A percentile compares a stretch with the other conserved stretches of the same genome.
Conservation (phyloP, 2,888 invertebrate species). For the Tenthredo notha region DNA sequence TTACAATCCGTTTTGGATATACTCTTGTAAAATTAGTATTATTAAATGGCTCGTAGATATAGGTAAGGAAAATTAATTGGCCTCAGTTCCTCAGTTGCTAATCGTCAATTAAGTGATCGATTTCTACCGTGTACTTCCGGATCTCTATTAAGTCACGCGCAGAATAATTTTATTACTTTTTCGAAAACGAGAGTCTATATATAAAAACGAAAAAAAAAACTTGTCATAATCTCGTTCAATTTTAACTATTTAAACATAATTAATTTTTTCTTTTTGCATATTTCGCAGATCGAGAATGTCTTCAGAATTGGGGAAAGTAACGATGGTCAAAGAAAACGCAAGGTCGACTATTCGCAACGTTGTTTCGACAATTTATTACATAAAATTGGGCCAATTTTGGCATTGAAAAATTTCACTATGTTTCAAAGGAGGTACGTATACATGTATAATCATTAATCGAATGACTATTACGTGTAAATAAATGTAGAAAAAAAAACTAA, state of each 20-base stretch:
- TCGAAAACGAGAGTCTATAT: not conserved
- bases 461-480: not conserved
- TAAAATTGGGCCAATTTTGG: constrained; percentile 33
- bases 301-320: not conserved
- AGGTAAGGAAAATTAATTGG: not conserved
- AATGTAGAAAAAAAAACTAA: not conserved
- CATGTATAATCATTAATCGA: not conserved
- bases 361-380: not conserved
- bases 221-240: not conserved
- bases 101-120: constrained; percentile 22
- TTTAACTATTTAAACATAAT: not conserved
- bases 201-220: not conserved
- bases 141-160: not conserved
- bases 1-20: not conserved
- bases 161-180: not conserved
- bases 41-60: not conserved
- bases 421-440: constrained; percentile 1
- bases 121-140: not conserved
- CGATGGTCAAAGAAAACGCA: not conserved
- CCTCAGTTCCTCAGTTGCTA: constrained; percentile 12
- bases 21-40: constrained; percentile 23
- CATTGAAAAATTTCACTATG: constrained; percentile 36
- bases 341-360: not conserved
- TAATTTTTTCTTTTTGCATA: not conserved
- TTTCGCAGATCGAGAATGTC: constrained; percentile 19